Base-by-base conservation (phyloP, 2,888 invertebrate species). In the Cyclophora punctaria region DNA sequence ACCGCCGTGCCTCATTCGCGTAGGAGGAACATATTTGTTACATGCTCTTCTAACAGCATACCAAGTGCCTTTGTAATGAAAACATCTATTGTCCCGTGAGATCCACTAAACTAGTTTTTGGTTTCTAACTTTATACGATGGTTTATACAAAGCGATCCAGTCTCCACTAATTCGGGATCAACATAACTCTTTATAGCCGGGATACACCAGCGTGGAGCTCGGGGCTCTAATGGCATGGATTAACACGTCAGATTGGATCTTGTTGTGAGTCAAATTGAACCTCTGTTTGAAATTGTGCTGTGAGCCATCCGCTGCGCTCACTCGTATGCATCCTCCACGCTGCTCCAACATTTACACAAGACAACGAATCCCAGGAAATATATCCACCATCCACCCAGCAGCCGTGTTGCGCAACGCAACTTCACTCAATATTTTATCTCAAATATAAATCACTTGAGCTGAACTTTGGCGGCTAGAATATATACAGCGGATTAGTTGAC, bases 171-270 rank as follows among this genome's bases (percentile, higher is more conserved):
- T 48, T 35, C 37, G 42, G 53, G 55, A 59, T 59, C 52, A 52
- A 52, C 53, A 51, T 52, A 53, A 48, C 50, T 58, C 53, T 53
- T 56, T 53, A 53, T 51, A 45, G 45, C 44, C 7, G 35, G 35
- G 48, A 51, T 48, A 51, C 50, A 54, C 51, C 50, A 20, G 34
- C 45, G 52, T 45, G 47, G 4, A 37, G 37, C 4, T 37, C 44
- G 50, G 20, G 20, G 44, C 37, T 48, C 50, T 57, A 51, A 57
- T 53, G 55, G 55, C 43, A 43, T n/a, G 52, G 53, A 57, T 56
- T 56, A 54, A 48, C 54, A 53, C 54, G 48, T 49, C 51, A 50
- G 45, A 51, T 53, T 43, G 51, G 48, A 54, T 54, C 51, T 48
- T 48, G 45, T 47, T 45, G 42, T 7, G 51, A 42, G 42, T 7